Percentiles rank a stretch among this genome's conserved stretches.
Conservation (phyloP, 1,140 invertebrate species). For the Microplitis demolitor region DNA sequence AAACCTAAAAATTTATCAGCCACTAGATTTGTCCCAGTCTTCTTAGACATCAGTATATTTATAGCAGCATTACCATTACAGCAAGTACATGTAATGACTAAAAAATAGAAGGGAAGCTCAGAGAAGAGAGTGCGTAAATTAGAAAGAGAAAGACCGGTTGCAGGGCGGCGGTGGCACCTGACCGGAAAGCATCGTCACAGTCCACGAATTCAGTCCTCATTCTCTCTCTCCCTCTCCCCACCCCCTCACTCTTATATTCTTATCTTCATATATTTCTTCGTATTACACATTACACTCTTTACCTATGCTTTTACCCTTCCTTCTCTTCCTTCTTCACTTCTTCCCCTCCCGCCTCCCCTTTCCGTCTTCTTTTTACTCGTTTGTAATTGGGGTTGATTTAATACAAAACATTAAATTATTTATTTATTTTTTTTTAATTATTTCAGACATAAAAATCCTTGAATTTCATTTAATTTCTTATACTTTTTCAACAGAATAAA, state of each 20-base stretch:
- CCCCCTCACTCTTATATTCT: no score
- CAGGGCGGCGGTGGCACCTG: constrained; percentile 57
- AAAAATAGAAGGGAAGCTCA: constrained; percentile 4
- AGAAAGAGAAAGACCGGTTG: constrained; percentile 46
- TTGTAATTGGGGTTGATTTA: constrained; percentile 17
- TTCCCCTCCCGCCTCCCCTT: background rate
- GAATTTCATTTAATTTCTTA: no score
- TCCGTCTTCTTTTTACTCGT: no score
- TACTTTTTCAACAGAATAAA: no score
- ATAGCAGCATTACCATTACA: no score
- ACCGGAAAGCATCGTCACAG: constrained; percentile 58
- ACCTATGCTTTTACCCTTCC: constrained; percentile 7
- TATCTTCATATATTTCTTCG: background rate
- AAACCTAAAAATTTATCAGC: background rate
- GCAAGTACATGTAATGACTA: background rate
- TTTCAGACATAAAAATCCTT: background rate
- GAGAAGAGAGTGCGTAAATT: constrained; percentile 9
- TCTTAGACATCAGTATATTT: no score
- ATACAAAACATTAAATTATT: no score
- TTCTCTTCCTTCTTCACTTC: background rate
- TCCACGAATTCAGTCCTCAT: constrained; percentile 48
- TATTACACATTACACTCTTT: background rate
- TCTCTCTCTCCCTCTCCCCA: background rate
- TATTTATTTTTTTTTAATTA: background rate
- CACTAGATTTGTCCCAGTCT: no score